These are phyloP conservation scores for Dicerorhinus sumatrensis DNA, from an alignment of 2,113 vertebrate genomes.

Conservation along the genomic window DNA sequence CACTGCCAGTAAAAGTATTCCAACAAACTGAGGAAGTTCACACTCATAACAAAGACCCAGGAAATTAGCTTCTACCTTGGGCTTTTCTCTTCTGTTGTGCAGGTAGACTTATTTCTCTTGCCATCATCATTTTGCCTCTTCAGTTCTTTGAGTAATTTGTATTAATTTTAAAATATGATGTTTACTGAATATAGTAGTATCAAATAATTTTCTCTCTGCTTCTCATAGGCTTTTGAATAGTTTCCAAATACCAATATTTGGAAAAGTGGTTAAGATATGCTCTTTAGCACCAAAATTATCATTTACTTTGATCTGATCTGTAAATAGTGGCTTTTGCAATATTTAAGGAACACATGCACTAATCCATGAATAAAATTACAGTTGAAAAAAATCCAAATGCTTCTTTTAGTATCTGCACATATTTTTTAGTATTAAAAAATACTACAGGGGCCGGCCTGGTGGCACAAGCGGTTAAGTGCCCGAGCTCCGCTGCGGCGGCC, in stretches of 20 bases:
- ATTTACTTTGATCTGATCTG: neutral
- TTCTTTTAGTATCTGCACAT: neutral
- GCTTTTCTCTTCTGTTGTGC: neutral
- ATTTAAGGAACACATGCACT: neutral
- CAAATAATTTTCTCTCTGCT: neutral
- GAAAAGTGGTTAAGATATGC: neutral
- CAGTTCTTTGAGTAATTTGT: neutral
- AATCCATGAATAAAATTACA: neutral
- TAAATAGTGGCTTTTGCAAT: slow-evolving; percentile 15
- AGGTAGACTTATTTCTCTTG: neutral
- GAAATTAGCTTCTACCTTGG: neutral
- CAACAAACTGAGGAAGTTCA: neutral
- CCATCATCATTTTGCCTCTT: neutral
- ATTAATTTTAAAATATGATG: neutral
- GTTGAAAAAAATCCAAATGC: neutral
- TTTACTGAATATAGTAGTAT: neutral
- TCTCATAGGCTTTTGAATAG: neutral
- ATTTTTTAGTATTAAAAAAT: neutral
- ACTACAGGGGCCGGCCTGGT: neutral
- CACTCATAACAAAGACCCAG: neutral
- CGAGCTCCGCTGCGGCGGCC: no score
- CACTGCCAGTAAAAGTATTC: neutral
- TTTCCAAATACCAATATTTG: neutral
- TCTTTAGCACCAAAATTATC: neutral
- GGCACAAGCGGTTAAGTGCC: no score